phyloP scores from a whole-genome alignment of 2,888 invertebrate genomes.

The Podabrus alpinus region DNA sequence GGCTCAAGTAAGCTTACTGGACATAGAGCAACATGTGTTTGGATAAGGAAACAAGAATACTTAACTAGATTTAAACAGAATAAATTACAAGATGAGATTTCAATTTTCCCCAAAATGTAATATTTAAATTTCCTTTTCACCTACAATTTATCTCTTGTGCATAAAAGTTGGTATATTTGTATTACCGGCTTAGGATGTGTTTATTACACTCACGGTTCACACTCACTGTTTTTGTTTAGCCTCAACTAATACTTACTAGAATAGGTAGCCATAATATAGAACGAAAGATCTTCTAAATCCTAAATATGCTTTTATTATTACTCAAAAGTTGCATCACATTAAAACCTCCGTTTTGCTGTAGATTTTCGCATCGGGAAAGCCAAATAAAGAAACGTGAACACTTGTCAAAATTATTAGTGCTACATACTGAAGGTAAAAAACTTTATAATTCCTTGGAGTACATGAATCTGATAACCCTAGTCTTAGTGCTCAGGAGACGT shows the following conservation, averaged over 20 bases:
- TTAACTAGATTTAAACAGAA: slow-evolving; percentile 31
- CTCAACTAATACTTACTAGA: not conserved
- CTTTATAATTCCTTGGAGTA: slow-evolving; percentile 50
- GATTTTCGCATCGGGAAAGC: not conserved
- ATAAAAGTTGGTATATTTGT: not conserved
- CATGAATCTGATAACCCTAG: slow-evolving; percentile 40
- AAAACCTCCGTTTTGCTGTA: too few species aligned
- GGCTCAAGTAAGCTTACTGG: slow-evolving; percentile 53
- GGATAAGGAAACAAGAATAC: slow-evolving; percentile 49
- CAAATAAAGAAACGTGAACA: not conserved
- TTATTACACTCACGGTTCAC: not conserved
- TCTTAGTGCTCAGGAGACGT: slow-evolving; percentile 40
- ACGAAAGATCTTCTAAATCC: not conserved
- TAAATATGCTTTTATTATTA: not conserved
- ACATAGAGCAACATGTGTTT: slow-evolving; percentile 55
- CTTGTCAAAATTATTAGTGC: not conserved
- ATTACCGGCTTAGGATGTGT: not conserved
- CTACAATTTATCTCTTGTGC: not conserved
- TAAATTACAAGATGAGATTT: slow-evolving; percentile 14
- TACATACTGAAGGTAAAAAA: slow-evolving; percentile 33
- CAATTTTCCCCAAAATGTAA: not conserved
- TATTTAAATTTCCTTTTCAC: not conserved
- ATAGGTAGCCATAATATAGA: not conserved
- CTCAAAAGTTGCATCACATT: too few species aligned
- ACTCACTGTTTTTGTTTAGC: not conserved